Conservation (phyloP, 2,888 invertebrate species). For the Drosophila kanekoi region DNA sequence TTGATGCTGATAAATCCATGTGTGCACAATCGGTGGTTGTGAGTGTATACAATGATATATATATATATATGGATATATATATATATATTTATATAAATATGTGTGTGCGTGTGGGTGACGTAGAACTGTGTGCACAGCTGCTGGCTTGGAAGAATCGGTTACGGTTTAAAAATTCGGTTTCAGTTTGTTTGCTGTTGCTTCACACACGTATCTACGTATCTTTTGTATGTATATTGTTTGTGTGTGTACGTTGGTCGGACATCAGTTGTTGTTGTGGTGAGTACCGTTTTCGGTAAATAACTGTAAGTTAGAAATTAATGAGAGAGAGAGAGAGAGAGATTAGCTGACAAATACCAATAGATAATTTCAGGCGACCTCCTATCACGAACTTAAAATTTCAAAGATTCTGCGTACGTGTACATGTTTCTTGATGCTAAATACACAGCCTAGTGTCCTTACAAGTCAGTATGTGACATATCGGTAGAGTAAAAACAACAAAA, state of each 20-base stretch:
- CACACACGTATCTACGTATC: constrained; percentile 28
- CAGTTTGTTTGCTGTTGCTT: constrained; percentile 31
- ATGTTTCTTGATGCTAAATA: constrained; percentile 48
- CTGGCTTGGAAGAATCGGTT: constrained; percentile 72
- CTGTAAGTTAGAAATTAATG: constrained; percentile 46
- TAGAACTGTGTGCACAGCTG: constrained; percentile 52
- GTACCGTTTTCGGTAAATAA: constrained; percentile 36
- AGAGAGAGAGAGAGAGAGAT: constrained; percentile 24
- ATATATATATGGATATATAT: constrained; percentile 6
- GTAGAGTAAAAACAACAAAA: background rate
- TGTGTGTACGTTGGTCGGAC: constrained; percentile 27
- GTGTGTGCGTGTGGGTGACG: constrained; percentile 18
- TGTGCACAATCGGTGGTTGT: constrained; percentile 44
- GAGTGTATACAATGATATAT: constrained; percentile 10
- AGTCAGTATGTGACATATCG: constrained; percentile 1
- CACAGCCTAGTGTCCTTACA: constrained; percentile 31
- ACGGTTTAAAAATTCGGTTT: constrained; percentile 72
- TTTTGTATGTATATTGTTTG: constrained; percentile 27
- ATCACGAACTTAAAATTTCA: constrained; percentile 58
- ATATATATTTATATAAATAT: constrained; percentile 4
- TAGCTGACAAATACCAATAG: constrained; percentile 34
- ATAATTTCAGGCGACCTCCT: constrained; percentile 48
- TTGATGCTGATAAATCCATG: constrained; percentile 67
- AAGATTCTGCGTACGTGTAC: constrained; percentile 74
- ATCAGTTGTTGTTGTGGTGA: constrained; percentile 39